Conservation (phyloP, 2,888 invertebrate species). For the Cephus runcator region DNA sequence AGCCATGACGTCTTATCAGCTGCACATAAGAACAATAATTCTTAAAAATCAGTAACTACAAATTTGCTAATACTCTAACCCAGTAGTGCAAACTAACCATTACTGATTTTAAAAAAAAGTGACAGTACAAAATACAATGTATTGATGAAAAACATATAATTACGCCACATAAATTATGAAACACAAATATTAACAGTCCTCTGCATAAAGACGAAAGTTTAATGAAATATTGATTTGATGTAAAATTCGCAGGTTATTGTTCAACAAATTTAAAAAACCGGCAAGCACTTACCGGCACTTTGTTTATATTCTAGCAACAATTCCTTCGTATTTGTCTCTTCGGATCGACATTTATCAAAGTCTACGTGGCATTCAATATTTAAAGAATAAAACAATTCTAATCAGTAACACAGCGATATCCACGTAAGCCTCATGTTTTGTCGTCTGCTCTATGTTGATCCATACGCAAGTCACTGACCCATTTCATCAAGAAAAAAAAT, state of each 20-base stretch:
- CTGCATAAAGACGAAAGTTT: neutral
- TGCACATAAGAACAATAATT: neutral
- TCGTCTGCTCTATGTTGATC: neutral
- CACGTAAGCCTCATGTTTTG: neutral
- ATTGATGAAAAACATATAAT: neutral
- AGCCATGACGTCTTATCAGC: slow-evolving; percentile 31
- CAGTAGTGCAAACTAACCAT: neutral
- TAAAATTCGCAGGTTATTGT: neutral
- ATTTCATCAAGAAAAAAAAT: neutral
- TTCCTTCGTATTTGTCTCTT: neutral
- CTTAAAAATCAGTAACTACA: neutral
- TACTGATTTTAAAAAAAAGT: neutral
- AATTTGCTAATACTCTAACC: neutral
- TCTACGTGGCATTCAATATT: neutral
- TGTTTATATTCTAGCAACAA: neutral
- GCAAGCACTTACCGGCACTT: neutral
- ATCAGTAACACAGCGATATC: neutral
- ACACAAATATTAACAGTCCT: neutral
- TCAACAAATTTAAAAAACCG: neutral
- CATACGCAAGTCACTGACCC: neutral
- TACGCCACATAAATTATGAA: neutral
- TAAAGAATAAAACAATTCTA: neutral
- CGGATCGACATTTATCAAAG: neutral
- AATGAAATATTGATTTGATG: neutral
- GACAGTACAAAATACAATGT: neutral